phyloP scores from a whole-genome alignment of 2,888 invertebrate species.

The Dichetophora obliterata region DNA sequence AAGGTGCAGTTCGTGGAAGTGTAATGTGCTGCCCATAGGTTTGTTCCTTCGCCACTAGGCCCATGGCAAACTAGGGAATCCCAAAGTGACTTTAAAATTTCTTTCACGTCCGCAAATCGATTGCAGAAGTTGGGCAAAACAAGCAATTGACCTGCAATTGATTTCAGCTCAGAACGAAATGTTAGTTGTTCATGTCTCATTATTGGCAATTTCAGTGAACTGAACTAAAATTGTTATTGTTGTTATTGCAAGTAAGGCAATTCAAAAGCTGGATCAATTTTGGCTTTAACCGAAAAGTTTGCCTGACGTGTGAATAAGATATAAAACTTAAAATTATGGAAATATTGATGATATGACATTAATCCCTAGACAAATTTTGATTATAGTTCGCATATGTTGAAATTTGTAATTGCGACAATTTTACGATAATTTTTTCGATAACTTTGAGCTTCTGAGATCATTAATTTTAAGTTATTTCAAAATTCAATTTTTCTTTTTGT shows the following conservation, averaged over 20 bases:
- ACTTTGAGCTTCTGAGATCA: too few relatives aligned
- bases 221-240: slow-evolving; percentile 21
- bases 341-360: not conserved
- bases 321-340: not conserved
- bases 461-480: too few relatives aligned
- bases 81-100: slow-evolving; percentile 54
- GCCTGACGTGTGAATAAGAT: slow-evolving; percentile 18
- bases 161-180: slow-evolving; percentile 64
- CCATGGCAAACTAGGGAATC: slow-evolving; percentile 64
- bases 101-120: not conserved
- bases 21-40: not conserved
- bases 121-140: not conserved
- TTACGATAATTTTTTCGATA: too few relatives aligned
- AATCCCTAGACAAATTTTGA: too few relatives aligned
- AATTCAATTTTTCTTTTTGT: too few relatives aligned
- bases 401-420: too few relatives aligned
- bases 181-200: slow-evolving; percentile 65
- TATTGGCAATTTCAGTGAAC: slow-evolving; percentile 62
- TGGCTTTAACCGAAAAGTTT: not conserved
- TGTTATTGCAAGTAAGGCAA: not conserved
- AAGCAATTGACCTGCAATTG: slow-evolving; percentile 66
- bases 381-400: too few relatives aligned
- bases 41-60: slow-evolving; percentile 29
- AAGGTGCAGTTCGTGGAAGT: slow-evolving; percentile 38
- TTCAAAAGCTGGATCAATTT: slow-evolving; percentile 4